Percentiles rank a stretch among this genome's conserved stretches.
Evolutionary conservation across 2,113 vertebrate genomes (phyloP).

Genomic region (Anser brachyrhynchus): DNA sequence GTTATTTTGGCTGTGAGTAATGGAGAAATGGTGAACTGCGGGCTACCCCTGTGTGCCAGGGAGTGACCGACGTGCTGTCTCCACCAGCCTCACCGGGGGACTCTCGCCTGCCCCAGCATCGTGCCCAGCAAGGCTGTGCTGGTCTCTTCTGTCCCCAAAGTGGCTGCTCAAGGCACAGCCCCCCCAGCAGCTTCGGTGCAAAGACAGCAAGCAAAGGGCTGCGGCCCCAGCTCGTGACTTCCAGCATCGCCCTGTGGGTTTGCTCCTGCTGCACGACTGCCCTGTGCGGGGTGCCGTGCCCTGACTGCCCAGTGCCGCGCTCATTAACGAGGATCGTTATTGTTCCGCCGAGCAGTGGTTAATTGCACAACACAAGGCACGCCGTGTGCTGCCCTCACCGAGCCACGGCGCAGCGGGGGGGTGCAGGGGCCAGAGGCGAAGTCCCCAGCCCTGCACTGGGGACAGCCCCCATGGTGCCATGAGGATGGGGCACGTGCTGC

Average conservation of each 20-base stretch:
- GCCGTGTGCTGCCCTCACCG: neutral
- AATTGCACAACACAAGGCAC: neutral
- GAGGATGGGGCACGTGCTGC: neutral
- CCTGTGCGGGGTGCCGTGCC: neutral
- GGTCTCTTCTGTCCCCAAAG: neutral
- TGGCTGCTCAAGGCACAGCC: neutral
- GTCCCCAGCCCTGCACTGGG: neutral
- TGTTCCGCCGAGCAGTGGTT: neutral
- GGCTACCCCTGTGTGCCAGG: neutral
- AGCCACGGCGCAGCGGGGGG: neutral
- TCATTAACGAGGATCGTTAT: constrained; percentile 31
- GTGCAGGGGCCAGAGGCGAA: fast-evolving
- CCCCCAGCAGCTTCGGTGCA: neutral
- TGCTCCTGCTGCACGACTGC: constrained; percentile 27
- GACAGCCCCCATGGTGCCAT: neutral
- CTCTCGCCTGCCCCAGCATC: neutral
- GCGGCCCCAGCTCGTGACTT: fast-evolving
- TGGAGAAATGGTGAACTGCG: neutral
- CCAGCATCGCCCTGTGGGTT: neutral
- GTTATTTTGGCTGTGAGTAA: too few species aligned
- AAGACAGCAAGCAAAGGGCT: neutral
- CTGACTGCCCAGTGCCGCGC: neutral
- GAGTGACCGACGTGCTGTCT: neutral
- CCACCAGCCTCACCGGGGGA: neutral
- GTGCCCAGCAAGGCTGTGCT: neutral